Conservation (phyloP, 2,888 invertebrate species). For the Trachelus troglodyta region DNA sequence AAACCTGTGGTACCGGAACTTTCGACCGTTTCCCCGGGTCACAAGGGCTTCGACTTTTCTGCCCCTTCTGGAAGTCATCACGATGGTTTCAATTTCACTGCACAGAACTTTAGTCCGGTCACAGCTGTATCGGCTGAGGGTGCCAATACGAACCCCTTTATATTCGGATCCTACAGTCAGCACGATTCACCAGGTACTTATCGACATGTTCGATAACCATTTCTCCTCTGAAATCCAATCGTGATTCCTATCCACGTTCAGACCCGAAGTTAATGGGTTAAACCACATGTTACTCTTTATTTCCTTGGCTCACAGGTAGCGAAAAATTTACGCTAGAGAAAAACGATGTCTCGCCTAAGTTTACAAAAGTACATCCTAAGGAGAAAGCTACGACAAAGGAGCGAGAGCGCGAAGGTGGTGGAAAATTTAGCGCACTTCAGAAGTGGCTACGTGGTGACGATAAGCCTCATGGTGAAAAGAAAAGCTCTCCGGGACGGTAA, state of each 20-base stretch:
- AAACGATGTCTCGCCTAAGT: constrained; percentile 52
- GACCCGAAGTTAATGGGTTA: too few relatives aligned
- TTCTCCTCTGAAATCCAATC: too few relatives aligned
- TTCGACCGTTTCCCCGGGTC: constrained; percentile 51
- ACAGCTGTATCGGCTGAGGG: constrained; percentile 46
- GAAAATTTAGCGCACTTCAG: constrained; percentile 69
- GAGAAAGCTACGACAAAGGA: constrained; percentile 55
- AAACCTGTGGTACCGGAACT: constrained; percentile 42
- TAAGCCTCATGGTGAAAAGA: constrained; percentile 58
- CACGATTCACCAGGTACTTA: constrained; percentile 51
- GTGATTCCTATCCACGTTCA: too few relatives aligned
- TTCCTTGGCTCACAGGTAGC: constrained; percentile 38
- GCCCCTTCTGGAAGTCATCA: constrained; percentile 53
- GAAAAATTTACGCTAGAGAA: constrained; percentile 50
- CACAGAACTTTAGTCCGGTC: constrained; percentile 47
- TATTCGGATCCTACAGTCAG: constrained; percentile 63
- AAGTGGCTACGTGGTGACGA: constrained; percentile 72
- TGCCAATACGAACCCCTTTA: constrained; percentile 61
- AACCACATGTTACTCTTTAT: too few relatives aligned
- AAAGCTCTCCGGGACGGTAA: constrained; percentile 60
- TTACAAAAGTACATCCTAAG: constrained; percentile 53
- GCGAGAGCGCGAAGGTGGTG: constrained; percentile 45
- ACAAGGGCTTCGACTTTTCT: constrained; percentile 73
- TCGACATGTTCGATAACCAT: too few relatives aligned
- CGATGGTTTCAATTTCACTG: constrained; percentile 54